phyloP scores from a whole-genome alignment of 2,888 invertebrate species.

The Formica aserva region DNA sequence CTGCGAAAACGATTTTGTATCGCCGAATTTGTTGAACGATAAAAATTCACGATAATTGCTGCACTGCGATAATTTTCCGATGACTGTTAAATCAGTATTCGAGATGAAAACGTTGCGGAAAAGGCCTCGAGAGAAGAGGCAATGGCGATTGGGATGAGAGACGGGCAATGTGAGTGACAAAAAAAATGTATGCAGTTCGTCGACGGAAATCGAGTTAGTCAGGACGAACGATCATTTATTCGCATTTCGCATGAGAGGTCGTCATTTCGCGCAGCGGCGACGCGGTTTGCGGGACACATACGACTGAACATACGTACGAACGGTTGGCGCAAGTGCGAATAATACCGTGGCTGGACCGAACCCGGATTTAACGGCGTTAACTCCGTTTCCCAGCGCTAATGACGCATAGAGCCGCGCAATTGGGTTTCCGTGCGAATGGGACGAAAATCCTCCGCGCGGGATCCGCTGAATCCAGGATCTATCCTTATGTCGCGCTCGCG shows the following conservation, averaged over 20 bases:
- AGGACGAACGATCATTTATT: slow-evolving; percentile 73
- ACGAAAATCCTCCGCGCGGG: slow-evolving; percentile 66
- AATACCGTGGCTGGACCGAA: slow-evolving; percentile 77
- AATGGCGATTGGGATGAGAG: not conserved
- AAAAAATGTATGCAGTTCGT: slow-evolving; percentile 57
- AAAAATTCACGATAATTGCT: not conserved
- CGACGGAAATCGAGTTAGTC: slow-evolving; percentile 67
- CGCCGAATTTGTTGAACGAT: not conserved
- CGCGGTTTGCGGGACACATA: slow-evolving; percentile 11
- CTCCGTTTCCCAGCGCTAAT: slow-evolving; percentile 82
- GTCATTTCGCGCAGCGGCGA: slow-evolving; percentile 54
- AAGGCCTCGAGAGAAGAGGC: not conserved
- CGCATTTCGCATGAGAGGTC: slow-evolving; percentile 69
- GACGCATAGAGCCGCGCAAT: slow-evolving; percentile 81
- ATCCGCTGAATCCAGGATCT: slow-evolving; percentile 68
- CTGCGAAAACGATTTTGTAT: not conserved
- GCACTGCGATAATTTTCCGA: not conserved
- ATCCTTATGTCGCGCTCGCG: slow-evolving; percentile 65
- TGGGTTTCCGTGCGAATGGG: slow-evolving; percentile 77
- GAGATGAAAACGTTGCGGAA: not conserved
- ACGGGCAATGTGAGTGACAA: slow-evolving; percentile 17
- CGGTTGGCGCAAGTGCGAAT: slow-evolving; percentile 74
- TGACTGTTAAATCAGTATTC: not conserved
- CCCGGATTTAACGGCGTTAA: slow-evolving; percentile 79
- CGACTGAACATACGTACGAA: not conserved